Base-by-base conservation (phyloP, 2,113 vertebrate genomes). In the Strigops habroptila region DNA sequence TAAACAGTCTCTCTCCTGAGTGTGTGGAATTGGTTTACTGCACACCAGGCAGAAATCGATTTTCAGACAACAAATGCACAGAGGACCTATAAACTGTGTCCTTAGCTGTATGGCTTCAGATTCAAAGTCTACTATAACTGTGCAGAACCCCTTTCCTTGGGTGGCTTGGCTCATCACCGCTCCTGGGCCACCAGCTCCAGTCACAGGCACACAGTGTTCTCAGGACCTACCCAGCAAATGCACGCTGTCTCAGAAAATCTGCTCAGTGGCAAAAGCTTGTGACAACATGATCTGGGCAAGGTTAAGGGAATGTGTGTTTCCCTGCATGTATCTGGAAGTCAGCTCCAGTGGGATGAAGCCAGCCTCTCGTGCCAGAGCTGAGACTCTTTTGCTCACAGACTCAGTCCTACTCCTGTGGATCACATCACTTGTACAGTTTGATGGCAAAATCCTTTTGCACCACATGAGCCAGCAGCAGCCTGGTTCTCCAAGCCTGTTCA, bases 391-490 rank as follows among this genome's bases (percentile, higher is more conserved):
- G 49, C 62, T 75, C 3, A 3, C 43, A 51, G 53, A 39, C 35
- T 30, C 48, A 51, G 21, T 24, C 21, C 27, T 43, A 7, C 8
- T 25, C 9, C 68, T 51, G 21, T 46, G 31, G 19, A 31, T 51
- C 35, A 28, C 0, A 0, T 43, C 70, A 64, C 18, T 43, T 2
- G 0, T 18, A 27, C 13, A 5, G 21, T 49, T n/a, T 51, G 49
- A 17, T 44, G 37, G 44, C 57, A 65, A 53, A 49, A 48, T 7
- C 33, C 48, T 57, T 57, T 21, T 39, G 35, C 35, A 22, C 27
- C 16, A 12, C 6, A 21, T 0, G 2, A 21, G 39, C 39, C 1
- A 0, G 37, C 2, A 8, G 24, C 79, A 65, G 71, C 59, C 30
- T 14, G 31, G 16, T 30, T 39, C 44, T 23, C 4, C 3, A 0